Conservation (phyloP, 23 tunicate species). For the Botrylloides violaceus region DNA sequence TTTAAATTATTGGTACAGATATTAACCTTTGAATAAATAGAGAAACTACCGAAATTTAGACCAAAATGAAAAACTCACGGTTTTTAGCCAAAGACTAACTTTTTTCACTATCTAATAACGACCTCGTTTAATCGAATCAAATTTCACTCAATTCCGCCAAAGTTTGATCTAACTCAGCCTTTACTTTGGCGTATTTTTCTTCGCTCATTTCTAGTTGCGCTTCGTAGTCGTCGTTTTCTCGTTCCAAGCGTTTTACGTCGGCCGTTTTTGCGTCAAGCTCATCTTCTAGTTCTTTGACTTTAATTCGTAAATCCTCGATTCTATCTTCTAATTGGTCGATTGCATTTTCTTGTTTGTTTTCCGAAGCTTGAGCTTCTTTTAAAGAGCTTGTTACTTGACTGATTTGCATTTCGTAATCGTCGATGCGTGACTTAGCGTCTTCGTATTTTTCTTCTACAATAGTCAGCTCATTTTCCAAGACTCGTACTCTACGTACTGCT, state of each 20-base stretch:
- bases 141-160: neutral
- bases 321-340: neutral
- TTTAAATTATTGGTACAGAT: too few relatives aligned
- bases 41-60: too few relatives aligned
- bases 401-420: neutral
- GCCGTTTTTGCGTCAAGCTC: neutral
- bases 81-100: too few relatives aligned
- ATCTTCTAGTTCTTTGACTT: neutral
- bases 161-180: neutral
- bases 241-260: neutral
- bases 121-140: too few relatives aligned
- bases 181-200: neutral
- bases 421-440: neutral
- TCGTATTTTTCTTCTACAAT: neutral
- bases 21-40: too few relatives aligned
- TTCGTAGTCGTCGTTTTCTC: neutral
- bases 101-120: too few relatives aligned
- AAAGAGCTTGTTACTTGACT: neutral
- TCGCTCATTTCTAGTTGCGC: neutral
- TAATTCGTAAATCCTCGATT: neutral
- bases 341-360: neutral
- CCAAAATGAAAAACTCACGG: too few relatives aligned
- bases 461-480: neutral
- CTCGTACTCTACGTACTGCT: neutral
- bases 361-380: neutral